Base-by-base conservation (phyloP, 2,888 invertebrate genomes). In the Agrotis segetum region DNA sequence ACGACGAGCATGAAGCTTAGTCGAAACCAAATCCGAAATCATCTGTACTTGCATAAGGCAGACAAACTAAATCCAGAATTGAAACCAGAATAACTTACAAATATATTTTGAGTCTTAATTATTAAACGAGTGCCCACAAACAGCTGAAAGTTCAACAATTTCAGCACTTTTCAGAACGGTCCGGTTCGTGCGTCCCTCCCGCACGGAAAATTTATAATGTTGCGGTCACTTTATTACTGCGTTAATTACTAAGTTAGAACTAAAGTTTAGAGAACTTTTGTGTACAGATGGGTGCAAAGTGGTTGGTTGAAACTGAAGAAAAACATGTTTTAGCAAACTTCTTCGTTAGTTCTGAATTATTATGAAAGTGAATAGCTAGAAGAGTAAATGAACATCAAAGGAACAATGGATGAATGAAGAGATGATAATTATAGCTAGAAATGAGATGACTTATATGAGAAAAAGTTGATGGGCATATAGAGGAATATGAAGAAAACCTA, bases 171-270 rank as follows among this genome's bases (percentile, higher is more conserved):
- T 61, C 47, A 59, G 5, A 14, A 29, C 17, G 21, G 34, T 40
- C 40, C 14, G 24, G 1, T 16, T 17, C 19, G 14, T 4, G 29
- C 46, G 19, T 53, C 73, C 79, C 76, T 62, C 40, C 11, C 66
- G 74, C 52, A 11, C 19, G 49, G 19, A 55, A 55, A 69, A 46
- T 74, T 56, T 65, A 55, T 58, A 52, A 72, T 34, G n/a, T 65
- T 44, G 58, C 14, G 47, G 65, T 53, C 29, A 76, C 61, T 78
- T 62, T 72, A 76, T 72, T 65, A 72, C 47, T 9, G 47, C 1
- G 73, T 62, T 76, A 76, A 76, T 73, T 52, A 76, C 52, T 13
- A 52, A 73, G 62, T 76, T 62, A n/a, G 60, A 61, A 29, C 47
- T n/a, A 29, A 52, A 78, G 61, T 53, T 65, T 24, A 13, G 3